Evolutionary conservation across 2,113 vertebrate genomes (phyloP).

Genomic region (Aspiorhynchus laticeps): DNA sequence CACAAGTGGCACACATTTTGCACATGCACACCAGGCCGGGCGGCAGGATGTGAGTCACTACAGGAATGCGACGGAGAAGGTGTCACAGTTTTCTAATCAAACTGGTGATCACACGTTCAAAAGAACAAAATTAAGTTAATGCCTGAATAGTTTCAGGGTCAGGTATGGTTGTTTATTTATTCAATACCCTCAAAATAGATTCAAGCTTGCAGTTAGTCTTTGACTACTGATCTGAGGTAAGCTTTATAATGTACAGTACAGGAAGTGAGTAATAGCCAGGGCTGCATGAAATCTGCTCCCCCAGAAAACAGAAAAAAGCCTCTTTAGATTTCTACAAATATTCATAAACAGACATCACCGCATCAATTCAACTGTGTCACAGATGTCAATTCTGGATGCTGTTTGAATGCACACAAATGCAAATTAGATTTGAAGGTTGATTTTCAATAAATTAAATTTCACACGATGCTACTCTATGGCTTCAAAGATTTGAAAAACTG

Average conservation of each 20-base stretch:
- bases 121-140: neutral
- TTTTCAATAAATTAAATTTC: neutral
- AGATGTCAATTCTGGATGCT: neutral
- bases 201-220: neutral
- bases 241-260: neutral
- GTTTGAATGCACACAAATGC: neutral
- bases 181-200: neutral
- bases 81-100: conserved; percentile 28
- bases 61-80: conserved; percentile 28
- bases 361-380: neutral
- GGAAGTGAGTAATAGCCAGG: neutral
- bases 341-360: neutral
- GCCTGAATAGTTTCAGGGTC: neutral
- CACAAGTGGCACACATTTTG: neutral
- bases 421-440: neutral
- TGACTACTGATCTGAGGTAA: conserved; percentile 2
- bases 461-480: neutral
- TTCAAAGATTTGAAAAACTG: neutral
- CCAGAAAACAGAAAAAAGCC: neutral
- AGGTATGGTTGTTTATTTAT: neutral
- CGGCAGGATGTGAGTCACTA: conserved; percentile 67
- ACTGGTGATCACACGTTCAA: neutral
- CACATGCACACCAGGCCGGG: conserved; percentile 41
- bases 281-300: neutral
- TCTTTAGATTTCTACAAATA: conserved; percentile 7